A percentile compares a stretch with the other conserved stretches of the same genome.
Conservation (phyloP, 2,888 invertebrate genomes). For the Protonemura montana region DNA sequence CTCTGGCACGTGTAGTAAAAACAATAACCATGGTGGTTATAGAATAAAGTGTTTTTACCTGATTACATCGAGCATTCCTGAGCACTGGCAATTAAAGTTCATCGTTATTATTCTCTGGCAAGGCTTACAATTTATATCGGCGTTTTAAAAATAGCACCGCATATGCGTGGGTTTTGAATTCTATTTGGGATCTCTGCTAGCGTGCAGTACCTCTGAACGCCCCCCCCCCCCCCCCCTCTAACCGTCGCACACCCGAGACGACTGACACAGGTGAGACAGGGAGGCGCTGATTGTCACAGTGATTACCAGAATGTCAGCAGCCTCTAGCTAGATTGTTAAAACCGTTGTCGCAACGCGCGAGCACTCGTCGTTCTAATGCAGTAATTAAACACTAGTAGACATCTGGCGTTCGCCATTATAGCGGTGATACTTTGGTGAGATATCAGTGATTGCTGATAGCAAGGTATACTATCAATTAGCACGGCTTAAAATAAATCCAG, state of each 20-base stretch:
- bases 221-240: no score
- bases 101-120: neutral
- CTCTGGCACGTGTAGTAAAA: no score
- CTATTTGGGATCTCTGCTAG: neutral
- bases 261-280: neutral
- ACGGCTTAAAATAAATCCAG: neutral
- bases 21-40: neutral
- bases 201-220: neutral
- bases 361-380: neutral
- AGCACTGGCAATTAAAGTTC: conserved; percentile 1
- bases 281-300: neutral
- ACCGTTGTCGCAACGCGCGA: neutral
- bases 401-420: neutral
- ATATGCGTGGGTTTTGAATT: neutral
- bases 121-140: neutral
- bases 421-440: neutral
- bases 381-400: neutral
- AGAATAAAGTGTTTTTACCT: neutral
- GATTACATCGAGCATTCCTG: neutral
- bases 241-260: no score
- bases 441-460: neutral
- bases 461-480: neutral
- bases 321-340: neutral
- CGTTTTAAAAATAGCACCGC: neutral
- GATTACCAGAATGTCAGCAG: neutral